Base-by-base conservation (phyloP, 2,113 vertebrate genomes). In the Pionites leucogaster region DNA sequence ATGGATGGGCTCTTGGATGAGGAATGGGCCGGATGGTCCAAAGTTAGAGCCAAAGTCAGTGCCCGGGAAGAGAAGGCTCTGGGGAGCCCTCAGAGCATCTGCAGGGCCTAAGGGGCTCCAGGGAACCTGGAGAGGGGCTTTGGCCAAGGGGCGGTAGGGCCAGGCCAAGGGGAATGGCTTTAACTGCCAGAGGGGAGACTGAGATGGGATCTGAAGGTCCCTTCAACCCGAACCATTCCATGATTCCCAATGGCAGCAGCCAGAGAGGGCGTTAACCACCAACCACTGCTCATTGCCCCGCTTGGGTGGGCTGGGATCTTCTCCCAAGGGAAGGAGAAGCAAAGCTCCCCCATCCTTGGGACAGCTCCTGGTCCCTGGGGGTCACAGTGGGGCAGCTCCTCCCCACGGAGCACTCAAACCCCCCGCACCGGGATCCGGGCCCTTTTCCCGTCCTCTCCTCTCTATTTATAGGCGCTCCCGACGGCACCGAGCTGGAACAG, bases 391-490 rank as follows among this genome's bases (percentile, higher is more conserved):
- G 37, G 46, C 7, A 0, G 68, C 59, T 17, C 35, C 46, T 25
- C 29, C 55, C 13, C 27, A 5, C 0, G 1, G 47, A 41, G 8
- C 63, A 33, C 29, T 15, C 2, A 0, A 53, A 24, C 1, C 16
- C 46, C 41, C 72, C 16, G n/a, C 4, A 1, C 42, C 1, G 0
- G 74, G 75, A 68, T 67, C 33, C 7, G 24, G 77, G 46, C 49
- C 29, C 81, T 74, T 47, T 37, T 69, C 77, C 81, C 13, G 0
- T 13, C 52, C 76, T 63, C 59, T 59, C 23, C 31, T 18, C 9
- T 1, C 47, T 89, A 47, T 95, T 88, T 93, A 47, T 47, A 67
- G 83, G 10, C 31, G 19, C 1, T 0, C 6, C 2, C 2, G 3
- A 50, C 8, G 19, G 6, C 53, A 14, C 33, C 1, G 1, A 39